Evolutionary conservation across 1,140 invertebrate genomes (phyloP).

Genomic region (Bacillus rossius): DNA sequence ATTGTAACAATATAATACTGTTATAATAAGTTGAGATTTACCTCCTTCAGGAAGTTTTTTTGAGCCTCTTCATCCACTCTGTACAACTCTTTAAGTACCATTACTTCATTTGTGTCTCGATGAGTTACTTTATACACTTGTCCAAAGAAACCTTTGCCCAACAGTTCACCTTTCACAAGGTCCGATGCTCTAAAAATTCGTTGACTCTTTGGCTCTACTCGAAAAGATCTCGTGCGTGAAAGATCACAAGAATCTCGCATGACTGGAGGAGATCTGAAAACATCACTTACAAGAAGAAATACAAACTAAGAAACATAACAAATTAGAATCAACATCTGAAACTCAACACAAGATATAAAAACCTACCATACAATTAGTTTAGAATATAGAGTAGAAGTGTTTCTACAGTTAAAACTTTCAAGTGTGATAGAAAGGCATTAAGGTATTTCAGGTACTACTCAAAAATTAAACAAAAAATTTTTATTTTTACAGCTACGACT

Average conservation of each 20-base stretch:
- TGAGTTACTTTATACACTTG: conserved; percentile 89
- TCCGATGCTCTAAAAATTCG: conserved; percentile 87
- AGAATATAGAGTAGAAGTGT: too few relatives aligned
- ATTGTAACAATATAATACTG: too few relatives aligned
- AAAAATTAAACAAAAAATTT: too few relatives aligned
- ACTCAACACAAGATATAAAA: too few relatives aligned
- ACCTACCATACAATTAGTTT: too few relatives aligned
- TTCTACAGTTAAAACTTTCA: too few relatives aligned
- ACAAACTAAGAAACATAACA: too few relatives aligned
- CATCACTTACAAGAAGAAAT: not conserved
- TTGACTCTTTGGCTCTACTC: conserved; percentile 71
- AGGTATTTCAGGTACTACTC: too few relatives aligned
- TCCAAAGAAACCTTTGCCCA: conserved; percentile 92
- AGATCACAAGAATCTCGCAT: conserved; percentile 56
- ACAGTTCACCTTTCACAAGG: conserved; percentile 79
- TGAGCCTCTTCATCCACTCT: conserved; percentile 91
- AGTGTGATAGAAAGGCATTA: too few relatives aligned
- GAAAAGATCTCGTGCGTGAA: conserved; percentile 80
- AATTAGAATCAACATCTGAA: too few relatives aligned
- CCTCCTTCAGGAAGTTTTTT: conserved; percentile 91
- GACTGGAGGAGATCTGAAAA: conserved; percentile 40
- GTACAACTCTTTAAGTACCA: conserved; percentile 93
- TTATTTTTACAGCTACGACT: too few relatives aligned
- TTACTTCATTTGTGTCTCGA: conserved; percentile 82
- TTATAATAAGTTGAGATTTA: conserved; percentile 38